Base-by-base conservation (phyloP, 2,888 invertebrate species). In the Caenorhabditis sinica region DNA sequence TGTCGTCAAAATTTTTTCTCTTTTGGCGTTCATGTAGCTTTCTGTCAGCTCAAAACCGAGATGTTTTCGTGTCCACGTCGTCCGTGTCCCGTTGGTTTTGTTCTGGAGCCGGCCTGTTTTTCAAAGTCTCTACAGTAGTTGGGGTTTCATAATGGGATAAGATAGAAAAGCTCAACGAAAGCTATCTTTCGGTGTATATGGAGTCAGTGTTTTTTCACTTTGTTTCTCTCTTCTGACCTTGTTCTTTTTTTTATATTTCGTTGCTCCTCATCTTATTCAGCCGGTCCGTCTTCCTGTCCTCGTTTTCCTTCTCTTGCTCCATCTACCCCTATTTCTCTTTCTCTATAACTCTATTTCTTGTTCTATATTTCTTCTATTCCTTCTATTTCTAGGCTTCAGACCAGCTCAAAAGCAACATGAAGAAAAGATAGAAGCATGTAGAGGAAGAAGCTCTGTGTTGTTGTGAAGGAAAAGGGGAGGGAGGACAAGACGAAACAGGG, bases 371-470 rank as follows among this genome's bases (percentile, higher is more conserved):
- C 60, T 43, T 30, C 61, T n/a, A n/a, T n/a, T n/a, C n/a, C n/a
- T n/a, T n/a, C 17, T 28, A 25, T 49, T 63, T 40, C 49, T 51
- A 66, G 28, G 73, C 73, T 80, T 68, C 53, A 74, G 74, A 68
- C 73, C 68, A 43, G 80, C 80, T 73, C 80, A 76, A 73, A 77
- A 60, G 75, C 69, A 77, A 77, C 71, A 83, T 65, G 68, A 56
- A 56, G 49, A 49, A 83, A 72, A 53, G 69, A 77, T 68, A 72
- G 83, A 73, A 82, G 81, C 58, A 69, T 66, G 63, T 49, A 61
- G 40, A 40, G 58, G 63, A 60, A 28, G 74, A 63, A 58, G 66
- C 63, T 65, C 58, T 72, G 45, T 81, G 74, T 74, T 49, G 49
- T 40, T 80, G 80, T 80, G 72, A 79, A 53, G 68, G 49, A 61